Evolutionary conservation across 2,113 vertebrate genomes (phyloP).

Genomic region (Nothobranchius furzeri): DNA sequence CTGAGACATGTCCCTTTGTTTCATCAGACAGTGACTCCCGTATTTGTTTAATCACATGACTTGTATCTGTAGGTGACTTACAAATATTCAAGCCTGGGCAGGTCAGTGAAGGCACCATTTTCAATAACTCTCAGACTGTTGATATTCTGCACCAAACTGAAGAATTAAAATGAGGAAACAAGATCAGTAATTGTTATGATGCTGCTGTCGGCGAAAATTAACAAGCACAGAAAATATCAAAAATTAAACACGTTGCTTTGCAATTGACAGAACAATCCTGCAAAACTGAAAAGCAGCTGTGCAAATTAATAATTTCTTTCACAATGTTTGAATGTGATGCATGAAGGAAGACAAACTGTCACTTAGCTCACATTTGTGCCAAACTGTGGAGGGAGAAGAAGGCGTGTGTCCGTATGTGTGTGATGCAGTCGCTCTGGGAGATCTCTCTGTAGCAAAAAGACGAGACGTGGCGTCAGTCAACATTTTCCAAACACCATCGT

Average conservation of each 20-base stretch:
- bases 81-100: slow-evolving; percentile 88
- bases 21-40: neutral
- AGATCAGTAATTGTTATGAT: slow-evolving; percentile 45
- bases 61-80: slow-evolving; percentile 68
- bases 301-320: slow-evolving; percentile 39
- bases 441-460: slow-evolving; percentile 83
- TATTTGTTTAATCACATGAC: neutral
- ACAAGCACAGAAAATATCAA: slow-evolving; percentile 31
- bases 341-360: slow-evolving; percentile 13
- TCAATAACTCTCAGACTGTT: slow-evolving; percentile 85
- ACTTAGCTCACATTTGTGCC: slow-evolving; percentile 88
- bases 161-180: slow-evolving; percentile 40
- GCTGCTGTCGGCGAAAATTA: slow-evolving; percentile 27
- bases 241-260: slow-evolving; percentile 43
- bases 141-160: slow-evolving; percentile 87
- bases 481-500: slow-evolving; percentile 16
- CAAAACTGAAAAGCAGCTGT: slow-evolving; percentile 32
- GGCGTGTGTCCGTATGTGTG: slow-evolving; percentile 82
- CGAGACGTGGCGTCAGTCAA: slow-evolving; percentile 22
- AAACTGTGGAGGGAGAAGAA: slow-evolving; percentile 87
- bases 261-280: slow-evolving; percentile 47
- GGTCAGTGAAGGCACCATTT: slow-evolving; percentile 86
- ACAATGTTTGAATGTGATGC: slow-evolving; percentile 13
- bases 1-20: too few species aligned
- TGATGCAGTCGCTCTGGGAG: slow-evolving; percentile 86